phyloP scores from a whole-genome alignment of 1,140 invertebrate species.

The Zelostemma sp. region DNA sequence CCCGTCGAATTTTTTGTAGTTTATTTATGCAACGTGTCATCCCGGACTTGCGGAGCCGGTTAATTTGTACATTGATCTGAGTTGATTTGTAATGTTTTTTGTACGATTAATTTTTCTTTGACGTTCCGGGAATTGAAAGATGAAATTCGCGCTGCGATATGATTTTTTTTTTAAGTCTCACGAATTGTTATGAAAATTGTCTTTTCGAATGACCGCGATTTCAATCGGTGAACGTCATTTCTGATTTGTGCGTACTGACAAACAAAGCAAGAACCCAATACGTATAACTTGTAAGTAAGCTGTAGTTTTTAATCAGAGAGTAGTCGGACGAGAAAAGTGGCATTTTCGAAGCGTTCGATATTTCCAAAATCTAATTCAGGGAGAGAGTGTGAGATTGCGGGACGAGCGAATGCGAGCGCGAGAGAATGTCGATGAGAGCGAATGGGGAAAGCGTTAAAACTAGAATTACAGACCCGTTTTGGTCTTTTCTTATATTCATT shows the following conservation, averaged over 20 bases:
- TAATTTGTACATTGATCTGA: conserved; percentile 12
- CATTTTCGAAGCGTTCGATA: conserved; percentile 44
- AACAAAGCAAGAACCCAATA: conserved; percentile 13
- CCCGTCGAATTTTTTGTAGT: conserved; percentile 6
- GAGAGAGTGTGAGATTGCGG: conserved; percentile 8
- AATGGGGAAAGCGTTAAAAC: conserved; percentile 9
- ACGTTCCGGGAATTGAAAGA: conserved; percentile 6
- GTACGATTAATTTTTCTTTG: neutral
- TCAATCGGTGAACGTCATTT: neutral
- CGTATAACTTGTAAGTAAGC: conserved; percentile 24
- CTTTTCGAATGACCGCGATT: neutral
- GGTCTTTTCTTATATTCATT: conserved; percentile 12
- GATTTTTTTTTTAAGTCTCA: neutral
- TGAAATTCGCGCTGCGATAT: neutral
- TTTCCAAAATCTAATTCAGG: conserved; percentile 32
- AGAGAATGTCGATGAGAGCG: conserved; percentile 11
- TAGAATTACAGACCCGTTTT: conserved; percentile 2
- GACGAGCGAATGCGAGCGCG: conserved; percentile 4
- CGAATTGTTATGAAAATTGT: neutral
- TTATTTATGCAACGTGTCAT: conserved; percentile 1
- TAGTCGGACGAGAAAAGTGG: conserved; percentile 35
- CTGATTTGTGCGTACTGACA: conserved; percentile 10
- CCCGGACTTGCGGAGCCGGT: neutral
- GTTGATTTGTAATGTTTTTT: conserved; percentile 1
- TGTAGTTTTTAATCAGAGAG: conserved; percentile 8